Conservation (phyloP, 2,797 vertebrate genomes). For the Halcyon badia region DNA sequence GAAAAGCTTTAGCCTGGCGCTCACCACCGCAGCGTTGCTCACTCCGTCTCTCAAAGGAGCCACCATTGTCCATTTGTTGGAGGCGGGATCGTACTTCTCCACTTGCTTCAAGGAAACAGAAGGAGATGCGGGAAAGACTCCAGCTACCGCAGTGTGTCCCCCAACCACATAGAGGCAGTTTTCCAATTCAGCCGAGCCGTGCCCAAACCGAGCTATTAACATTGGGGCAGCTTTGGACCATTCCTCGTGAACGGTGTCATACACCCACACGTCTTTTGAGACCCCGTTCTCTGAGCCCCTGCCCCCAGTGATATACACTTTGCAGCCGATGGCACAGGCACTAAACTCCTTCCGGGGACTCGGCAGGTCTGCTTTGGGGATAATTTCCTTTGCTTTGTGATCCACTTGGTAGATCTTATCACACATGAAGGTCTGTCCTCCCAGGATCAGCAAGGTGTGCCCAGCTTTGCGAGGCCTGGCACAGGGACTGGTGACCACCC, state of each 20-base stretch:
- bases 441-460: constrained; percentile 92
- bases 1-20: constrained; percentile 92
- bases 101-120: constrained; percentile 95
- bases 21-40: constrained; percentile 94
- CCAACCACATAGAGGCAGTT: constrained; percentile 93
- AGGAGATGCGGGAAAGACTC: constrained; percentile 92
- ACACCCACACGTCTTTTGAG: constrained; percentile 96
- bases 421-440: constrained; percentile 96
- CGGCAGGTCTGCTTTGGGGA: constrained; percentile 92
- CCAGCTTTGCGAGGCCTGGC: constrained; percentile 93
- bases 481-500: constrained; percentile 90
- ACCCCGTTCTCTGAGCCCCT: constrained; percentile 93
- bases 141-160: constrained; percentile 92
- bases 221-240: constrained; percentile 96
- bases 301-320: constrained; percentile 94
- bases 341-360: constrained; percentile 96
- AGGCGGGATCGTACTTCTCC: constrained; percentile 89
- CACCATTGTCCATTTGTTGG: constrained; percentile 95
- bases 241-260: constrained; percentile 92
- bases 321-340: constrained; percentile 94
- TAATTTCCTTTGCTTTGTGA: constrained; percentile 94
- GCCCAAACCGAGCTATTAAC: constrained; percentile 95
- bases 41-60: constrained; percentile 92
- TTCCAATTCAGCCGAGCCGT: constrained; percentile 92
- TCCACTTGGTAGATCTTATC: constrained; percentile 98